Base-by-base conservation (phyloP, 1,140 invertebrate genomes). In the Ptiloglossa arizonensis region DNA sequence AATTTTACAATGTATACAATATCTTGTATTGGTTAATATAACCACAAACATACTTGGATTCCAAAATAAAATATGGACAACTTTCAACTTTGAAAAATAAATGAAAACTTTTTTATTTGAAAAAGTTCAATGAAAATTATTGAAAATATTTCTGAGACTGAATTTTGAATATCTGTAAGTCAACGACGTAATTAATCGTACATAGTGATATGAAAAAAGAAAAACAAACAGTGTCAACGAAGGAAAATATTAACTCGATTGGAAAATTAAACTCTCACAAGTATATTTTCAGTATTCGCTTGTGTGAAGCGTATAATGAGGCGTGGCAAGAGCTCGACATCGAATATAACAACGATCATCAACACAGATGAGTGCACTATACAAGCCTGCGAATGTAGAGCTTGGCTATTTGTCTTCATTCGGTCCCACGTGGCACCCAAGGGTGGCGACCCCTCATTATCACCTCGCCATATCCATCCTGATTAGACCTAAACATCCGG, bases 361-460 rank as follows among this genome's bases (percentile, higher is more conserved):
- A 81, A 52, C 82, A 77, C 67, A 66, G 82, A 86, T 81, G 72
- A 60, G 71, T 52, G 63, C 50, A 68, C 35, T 76, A 69, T 60
- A 77, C 71, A 68, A 67, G 38, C 29, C 35, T 82, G 80, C 74
- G 85, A 85, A 85, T 83, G 83, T 79, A 68, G 75, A 83, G 79
- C 68, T 76, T 73, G 77, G 86, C 87, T 87, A 87, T 87, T 86
- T 87, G 82, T 87, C 87, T 87, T 87, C 87, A 87, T 87, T 87
- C 87, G 84, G 83, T 79, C 77, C 81, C 86, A 83, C 77, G 86
- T 87, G 86, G 83, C 87, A 82, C 69, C 74, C 66, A 80, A 50
- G 82, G 86, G 81, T 86, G 83, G 83, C 68, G 80, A 81, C 83
- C 83, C 75, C 87, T 87, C 87, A 87, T 87, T 87, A 87, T 87